Conservation (phyloP, 2,888 invertebrate genomes). For the Aplocera efformata region DNA sequence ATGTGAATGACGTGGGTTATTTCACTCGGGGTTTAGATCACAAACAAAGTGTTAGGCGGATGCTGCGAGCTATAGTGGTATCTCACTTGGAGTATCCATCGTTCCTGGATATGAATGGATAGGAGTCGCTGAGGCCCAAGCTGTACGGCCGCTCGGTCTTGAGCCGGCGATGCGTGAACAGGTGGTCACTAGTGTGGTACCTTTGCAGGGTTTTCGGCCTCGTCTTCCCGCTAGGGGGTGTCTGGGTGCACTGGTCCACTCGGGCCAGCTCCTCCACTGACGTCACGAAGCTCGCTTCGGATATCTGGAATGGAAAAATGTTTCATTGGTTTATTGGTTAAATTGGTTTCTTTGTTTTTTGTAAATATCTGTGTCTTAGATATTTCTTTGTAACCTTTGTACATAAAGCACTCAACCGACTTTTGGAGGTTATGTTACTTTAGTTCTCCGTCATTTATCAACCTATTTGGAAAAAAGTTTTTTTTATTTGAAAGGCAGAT, state of each 20-base stretch:
- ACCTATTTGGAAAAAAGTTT: too few relatives aligned
- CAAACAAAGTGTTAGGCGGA: too few relatives aligned
- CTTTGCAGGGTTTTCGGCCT: constrained; percentile 76
- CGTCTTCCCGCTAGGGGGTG: constrained; percentile 66
- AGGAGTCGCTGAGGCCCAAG: constrained; percentile 64
- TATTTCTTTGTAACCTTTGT: too few relatives aligned
- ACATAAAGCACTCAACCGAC: too few relatives aligned
- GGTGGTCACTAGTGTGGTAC: constrained; percentile 78
- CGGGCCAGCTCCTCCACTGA: constrained; percentile 64
- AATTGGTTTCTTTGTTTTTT: too few relatives aligned
- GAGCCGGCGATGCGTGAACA: constrained; percentile 34
- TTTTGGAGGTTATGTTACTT: too few relatives aligned
- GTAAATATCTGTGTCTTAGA: too few relatives aligned
- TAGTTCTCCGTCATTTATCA: too few relatives aligned
- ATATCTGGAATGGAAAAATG: constrained; percentile 50
- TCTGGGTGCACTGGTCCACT: constrained; percentile 73
- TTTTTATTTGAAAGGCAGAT: too few relatives aligned
- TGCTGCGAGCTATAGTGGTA: constrained; percentile 4
- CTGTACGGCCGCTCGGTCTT: constrained; percentile 36
- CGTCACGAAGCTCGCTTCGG: constrained; percentile 74
- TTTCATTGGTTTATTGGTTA: neutral
- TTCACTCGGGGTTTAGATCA: too few relatives aligned
- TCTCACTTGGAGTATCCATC: constrained; percentile 67
- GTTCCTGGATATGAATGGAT: constrained; percentile 61
- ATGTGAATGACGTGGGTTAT: too few relatives aligned